Conservation (phyloP, 2,113 vertebrate genomes). For the Thermophis baileyi region DNA sequence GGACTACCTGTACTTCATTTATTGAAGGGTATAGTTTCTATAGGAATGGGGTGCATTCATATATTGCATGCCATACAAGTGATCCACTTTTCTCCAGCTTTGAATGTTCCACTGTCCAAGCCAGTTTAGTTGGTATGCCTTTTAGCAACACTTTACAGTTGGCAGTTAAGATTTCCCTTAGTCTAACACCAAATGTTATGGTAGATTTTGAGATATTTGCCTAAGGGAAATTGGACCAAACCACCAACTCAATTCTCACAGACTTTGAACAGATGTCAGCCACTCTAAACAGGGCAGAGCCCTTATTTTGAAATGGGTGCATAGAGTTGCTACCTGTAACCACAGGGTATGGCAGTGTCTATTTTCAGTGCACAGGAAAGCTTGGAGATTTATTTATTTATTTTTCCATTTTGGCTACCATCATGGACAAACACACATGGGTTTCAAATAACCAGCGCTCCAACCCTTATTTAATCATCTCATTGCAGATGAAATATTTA, state of each 20-base stretch:
- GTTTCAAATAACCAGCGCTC: slow-evolving; percentile 8
- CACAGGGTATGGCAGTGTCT: background rate
- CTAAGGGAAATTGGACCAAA: slow-evolving; percentile 24
- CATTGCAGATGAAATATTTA: background rate
- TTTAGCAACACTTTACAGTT: slow-evolving; percentile 22
- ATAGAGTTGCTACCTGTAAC: background rate
- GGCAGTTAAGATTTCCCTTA: background rate
- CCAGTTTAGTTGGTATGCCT: slow-evolving; percentile 5
- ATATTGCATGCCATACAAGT: background rate
- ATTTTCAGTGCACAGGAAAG: background rate
- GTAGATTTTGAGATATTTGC: background rate
- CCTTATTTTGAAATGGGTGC: background rate
- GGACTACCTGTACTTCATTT: background rate
- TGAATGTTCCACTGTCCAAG: background rate
- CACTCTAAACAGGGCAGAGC: slow-evolving; percentile 9
- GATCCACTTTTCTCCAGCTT: background rate
- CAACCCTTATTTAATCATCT: background rate
- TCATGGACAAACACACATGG: background rate
- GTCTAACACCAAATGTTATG: slow-evolving; percentile 8
- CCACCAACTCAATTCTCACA: slow-evolving; percentile 15
- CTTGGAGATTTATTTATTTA: too few species aligned
- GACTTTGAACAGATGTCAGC: slow-evolving; percentile 23
- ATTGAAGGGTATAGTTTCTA: background rate
- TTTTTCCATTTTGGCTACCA: background rate
- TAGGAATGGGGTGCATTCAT: background rate